Evolutionary conservation across 2,888 invertebrate genomes (phyloP).

Genomic region (Euspilapteryx auroguttella): DNA sequence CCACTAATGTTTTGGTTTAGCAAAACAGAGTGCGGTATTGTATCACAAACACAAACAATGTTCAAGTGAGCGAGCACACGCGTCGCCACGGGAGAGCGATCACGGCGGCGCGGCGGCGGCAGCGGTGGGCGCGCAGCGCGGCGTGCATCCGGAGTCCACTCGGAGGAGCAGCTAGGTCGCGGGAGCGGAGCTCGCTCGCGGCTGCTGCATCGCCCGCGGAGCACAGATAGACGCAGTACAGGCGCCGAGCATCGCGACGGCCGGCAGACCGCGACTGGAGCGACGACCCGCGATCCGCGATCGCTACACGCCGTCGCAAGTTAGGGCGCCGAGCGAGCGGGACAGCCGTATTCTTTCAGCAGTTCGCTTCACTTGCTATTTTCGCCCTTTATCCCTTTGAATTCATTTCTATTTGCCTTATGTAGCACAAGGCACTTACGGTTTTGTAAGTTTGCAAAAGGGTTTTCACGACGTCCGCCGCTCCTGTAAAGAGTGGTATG

Average conservation of each 20-base stretch:
- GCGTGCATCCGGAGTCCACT: too few species aligned
- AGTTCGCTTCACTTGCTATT: slow-evolving; percentile 31
- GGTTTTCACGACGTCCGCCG: slow-evolving; percentile 49
- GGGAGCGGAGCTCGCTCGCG: too few species aligned
- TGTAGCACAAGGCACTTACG: slow-evolving; percentile 30
- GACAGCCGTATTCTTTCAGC: slow-evolving; percentile 35
- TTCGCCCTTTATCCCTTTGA: slow-evolving; percentile 48
- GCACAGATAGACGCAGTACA: slow-evolving; percentile 14
- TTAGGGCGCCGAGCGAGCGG: slow-evolving; percentile 51
- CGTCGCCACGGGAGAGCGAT: not conserved
- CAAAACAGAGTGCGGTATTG: slow-evolving; percentile 12
- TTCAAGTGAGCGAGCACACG: slow-evolving; percentile 35
- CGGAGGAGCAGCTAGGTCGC: too few species aligned
- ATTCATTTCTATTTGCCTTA: slow-evolving; percentile 47
- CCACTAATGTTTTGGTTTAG: slow-evolving; percentile 1
- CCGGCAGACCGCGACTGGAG: slow-evolving; percentile 60
- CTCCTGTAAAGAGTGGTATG: slow-evolving; percentile 28
- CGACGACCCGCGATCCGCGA: slow-evolving; percentile 15
- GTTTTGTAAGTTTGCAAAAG: slow-evolving; percentile 39
- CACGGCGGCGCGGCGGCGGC: slow-evolving; percentile 7
- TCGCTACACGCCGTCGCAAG: slow-evolving; percentile 41
- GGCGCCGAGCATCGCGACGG: slow-evolving; percentile 57
- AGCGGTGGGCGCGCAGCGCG: slow-evolving; percentile 32
- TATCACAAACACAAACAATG: slow-evolving; percentile 32
- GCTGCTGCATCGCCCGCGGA: not conserved